Evolutionary conservation across 2,113 vertebrate genomes (phyloP).

Genomic region (Nettapus auritus): DNA sequence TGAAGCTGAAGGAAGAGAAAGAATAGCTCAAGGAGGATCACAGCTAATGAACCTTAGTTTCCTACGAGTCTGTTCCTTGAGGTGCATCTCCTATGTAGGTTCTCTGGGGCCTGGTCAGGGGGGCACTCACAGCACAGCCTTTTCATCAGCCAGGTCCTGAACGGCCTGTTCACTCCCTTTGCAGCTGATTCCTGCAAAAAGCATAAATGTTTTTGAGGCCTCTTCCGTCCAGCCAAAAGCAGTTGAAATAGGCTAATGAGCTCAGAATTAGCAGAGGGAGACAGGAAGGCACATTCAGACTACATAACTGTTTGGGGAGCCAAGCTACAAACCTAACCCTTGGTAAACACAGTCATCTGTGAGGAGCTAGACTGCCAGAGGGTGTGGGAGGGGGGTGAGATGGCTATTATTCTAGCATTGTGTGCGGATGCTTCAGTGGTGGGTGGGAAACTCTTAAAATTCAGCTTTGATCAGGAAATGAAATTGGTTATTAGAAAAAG

Average conservation of each 20-base stretch:
- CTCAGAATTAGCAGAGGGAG: neutral
- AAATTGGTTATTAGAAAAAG: neutral
- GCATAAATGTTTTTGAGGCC: neutral
- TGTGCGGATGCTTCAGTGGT: neutral
- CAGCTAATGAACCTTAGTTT: neutral
- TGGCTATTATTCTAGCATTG: neutral
- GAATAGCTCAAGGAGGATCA: neutral
- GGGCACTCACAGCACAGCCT: neutral
- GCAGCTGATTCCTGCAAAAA: neutral
- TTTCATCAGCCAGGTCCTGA: neutral
- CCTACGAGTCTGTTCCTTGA: neutral
- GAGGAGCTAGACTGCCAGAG: neutral
- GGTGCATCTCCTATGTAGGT: accelerated
- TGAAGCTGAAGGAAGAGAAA: neutral
- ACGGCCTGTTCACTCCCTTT: neutral
- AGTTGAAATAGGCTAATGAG: neutral
- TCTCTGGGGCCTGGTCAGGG: neutral
- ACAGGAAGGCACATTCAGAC: neutral
- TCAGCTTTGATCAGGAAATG: neutral
- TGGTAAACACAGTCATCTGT: neutral
- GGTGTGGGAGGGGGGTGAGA: neutral
- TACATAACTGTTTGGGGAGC: neutral
- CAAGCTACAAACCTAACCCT: neutral
- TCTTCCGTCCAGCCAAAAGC: neutral
- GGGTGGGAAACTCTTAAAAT: conserved; percentile 11